A percentile compares a stretch with the other conserved stretches of the same genome.
Conservation (phyloP, 2,797 vertebrate genomes). For the Eleutherodactylus coqui region DNA sequence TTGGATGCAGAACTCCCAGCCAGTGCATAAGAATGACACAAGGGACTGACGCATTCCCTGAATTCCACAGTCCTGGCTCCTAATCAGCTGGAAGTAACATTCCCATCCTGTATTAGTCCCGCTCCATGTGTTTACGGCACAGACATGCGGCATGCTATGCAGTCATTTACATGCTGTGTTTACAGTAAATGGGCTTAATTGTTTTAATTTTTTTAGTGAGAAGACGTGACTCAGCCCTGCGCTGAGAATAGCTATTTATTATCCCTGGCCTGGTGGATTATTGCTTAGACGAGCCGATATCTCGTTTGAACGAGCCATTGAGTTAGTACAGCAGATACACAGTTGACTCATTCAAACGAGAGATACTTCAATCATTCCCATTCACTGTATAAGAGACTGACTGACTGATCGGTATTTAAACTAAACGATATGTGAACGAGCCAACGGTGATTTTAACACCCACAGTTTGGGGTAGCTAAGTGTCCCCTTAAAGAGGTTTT, state of each 20-base stretch:
- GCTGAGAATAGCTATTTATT: background rate
- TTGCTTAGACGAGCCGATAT: too few relatives aligned
- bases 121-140: slow-evolving; percentile 17
- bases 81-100: slow-evolving; percentile 18
- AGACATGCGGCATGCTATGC: background rate
- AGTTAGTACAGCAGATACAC: too few relatives aligned
- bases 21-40: slow-evolving; percentile 33
- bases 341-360: too few relatives aligned
- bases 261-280: background rate
- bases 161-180: background rate
- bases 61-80: slow-evolving; percentile 48
- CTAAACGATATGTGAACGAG: too few relatives aligned
- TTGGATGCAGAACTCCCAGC: slow-evolving; percentile 29
- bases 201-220: background rate
- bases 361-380: too few relatives aligned
- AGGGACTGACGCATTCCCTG: slow-evolving; percentile 39
- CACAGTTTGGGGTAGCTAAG: slow-evolving; percentile 31
- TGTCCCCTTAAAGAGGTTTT: slow-evolving; percentile 35
- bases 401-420: too few relatives aligned
- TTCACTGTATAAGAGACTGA: too few relatives aligned
- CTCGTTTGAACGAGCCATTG: too few relatives aligned
- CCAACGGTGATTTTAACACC: too few relatives aligned
- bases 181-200: background rate
- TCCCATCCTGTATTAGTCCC: background rate
- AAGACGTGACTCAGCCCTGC: background rate